Percentiles rank a stretch among this genome's conserved stretches.
These are phyloP conservation scores for Isaurus tuberculatus DNA, from an alignment of 92 coral and sea anemone species.

Conservation along the genomic window DNA sequence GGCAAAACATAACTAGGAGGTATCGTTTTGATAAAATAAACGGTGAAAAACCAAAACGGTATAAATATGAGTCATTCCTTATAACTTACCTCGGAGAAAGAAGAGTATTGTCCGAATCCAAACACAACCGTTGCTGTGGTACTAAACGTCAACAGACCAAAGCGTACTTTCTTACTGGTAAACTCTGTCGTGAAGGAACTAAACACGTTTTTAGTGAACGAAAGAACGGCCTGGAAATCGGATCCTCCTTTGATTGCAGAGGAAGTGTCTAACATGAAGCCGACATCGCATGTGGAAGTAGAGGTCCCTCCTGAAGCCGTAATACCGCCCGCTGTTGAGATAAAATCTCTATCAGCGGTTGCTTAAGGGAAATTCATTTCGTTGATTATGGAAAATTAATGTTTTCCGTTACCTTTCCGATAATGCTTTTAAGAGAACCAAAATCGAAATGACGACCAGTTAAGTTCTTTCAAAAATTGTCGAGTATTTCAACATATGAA, in stretches of 20 bases:
- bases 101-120: not conserved
- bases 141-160: slow-evolving; percentile 43
- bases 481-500: too few species aligned
- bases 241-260: slow-evolving; percentile 55
- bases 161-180: slow-evolving; percentile 37
- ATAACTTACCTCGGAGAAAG: slow-evolving; percentile 32
- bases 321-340: slow-evolving; percentile 7
- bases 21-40: too few species aligned
- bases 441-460: too few species aligned
- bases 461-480: too few species aligned
- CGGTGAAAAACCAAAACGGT: too few species aligned
- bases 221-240: slow-evolving; percentile 50
- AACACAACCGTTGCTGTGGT: slow-evolving; percentile 21
- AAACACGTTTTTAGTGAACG: slow-evolving; percentile 49
- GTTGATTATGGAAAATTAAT: not conserved
- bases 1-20: too few species aligned
- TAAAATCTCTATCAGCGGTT: not conserved
- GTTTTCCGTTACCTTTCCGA: not conserved
- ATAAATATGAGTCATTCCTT: too few species aligned
- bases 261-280: slow-evolving; percentile 67
- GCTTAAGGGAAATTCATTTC: not conserved
- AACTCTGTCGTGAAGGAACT: slow-evolving; percentile 44
- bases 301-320: not conserved
- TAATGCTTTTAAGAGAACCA: too few species aligned
- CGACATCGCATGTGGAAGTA: slow-evolving; percentile 37